Percentiles rank a stretch among this genome's conserved stretches.
These are phyloP conservation scores for Gorsachius goisagi DNA, from an alignment of 2,113 vertebrate species.

Conservation along the genomic window DNA sequence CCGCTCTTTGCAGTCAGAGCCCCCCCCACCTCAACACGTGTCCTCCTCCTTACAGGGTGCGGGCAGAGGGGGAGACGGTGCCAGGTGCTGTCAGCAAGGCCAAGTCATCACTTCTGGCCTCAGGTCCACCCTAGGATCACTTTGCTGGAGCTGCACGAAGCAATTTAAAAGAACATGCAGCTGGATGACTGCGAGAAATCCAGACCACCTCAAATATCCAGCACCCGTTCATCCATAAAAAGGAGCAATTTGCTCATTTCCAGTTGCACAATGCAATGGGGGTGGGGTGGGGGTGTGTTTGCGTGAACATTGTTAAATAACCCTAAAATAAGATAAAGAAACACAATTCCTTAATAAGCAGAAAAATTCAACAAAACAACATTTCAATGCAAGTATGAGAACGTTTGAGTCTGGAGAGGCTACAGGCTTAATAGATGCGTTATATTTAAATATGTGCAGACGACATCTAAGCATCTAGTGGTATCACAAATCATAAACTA, in stretches of 20 bases:
- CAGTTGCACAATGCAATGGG: too few species aligned
- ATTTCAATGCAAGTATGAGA: background rate
- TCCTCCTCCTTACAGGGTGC: background rate
- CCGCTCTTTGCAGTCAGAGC: background rate
- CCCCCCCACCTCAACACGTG: background rate
- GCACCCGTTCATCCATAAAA: background rate
- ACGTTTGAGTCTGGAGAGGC: background rate
- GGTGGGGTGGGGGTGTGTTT: too few species aligned
- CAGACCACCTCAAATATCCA: background rate
- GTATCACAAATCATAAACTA: background rate
- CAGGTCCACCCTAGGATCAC: background rate
- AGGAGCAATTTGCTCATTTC: background rate
- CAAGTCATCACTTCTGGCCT: background rate
- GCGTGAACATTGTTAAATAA: accelerated
- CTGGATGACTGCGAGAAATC: background rate
- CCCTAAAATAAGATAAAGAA: background rate
- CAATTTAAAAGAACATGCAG: background rate
- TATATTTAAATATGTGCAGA: background rate
- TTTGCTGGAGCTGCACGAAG: background rate
- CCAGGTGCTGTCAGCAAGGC: constrained; percentile 10
- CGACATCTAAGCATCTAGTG: background rate
- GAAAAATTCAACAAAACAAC: background rate
- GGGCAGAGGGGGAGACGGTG: background rate
- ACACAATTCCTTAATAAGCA: background rate
- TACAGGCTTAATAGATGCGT: background rate